phyloP scores from a whole-genome alignment of 2,888 invertebrate genomes.

The Trypoxylon attenuatum region DNA sequence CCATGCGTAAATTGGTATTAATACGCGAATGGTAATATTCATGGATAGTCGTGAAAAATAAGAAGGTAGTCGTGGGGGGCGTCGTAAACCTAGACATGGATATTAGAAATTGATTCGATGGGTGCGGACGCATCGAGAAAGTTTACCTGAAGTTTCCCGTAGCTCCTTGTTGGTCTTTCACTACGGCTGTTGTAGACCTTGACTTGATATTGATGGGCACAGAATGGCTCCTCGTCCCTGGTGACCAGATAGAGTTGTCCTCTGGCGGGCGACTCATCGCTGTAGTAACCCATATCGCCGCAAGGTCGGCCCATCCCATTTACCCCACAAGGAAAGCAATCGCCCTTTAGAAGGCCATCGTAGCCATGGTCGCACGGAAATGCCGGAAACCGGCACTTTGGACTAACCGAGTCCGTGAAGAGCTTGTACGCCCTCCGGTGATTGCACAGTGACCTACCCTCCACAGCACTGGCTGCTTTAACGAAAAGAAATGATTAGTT shows the following conservation, averaged over 20 bases:
- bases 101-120: background rate
- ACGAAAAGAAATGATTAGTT: slow-evolving; percentile 57
- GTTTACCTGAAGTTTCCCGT: slow-evolving; percentile 81
- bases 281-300: slow-evolving; percentile 96
- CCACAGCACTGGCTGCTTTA: slow-evolving; percentile 83
- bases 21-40: background rate
- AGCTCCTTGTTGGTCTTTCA: slow-evolving; percentile 81
- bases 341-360: slow-evolving; percentile 87
- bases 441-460: slow-evolving; percentile 93
- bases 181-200: slow-evolving; percentile 86
- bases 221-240: slow-evolving; percentile 93
- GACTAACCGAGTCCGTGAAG: slow-evolving; percentile 95
- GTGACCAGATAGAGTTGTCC: slow-evolving; percentile 93
- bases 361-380: slow-evolving; percentile 88
- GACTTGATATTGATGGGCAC: slow-evolving; percentile 90
- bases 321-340: slow-evolving; percentile 83
- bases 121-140: background rate
- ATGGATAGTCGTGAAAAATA: background rate
- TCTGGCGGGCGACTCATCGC: slow-evolving; percentile 87
- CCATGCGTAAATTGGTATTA: background rate
- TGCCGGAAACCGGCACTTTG: slow-evolving; percentile 93
- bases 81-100: no score
- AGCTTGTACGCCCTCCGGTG: slow-evolving; percentile 95
- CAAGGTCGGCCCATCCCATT: slow-evolving; percentile 79
- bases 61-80: no score